phyloP scores from a whole-genome alignment of 2,797 vertebrate genomes.

The Pampus argenteus region DNA sequence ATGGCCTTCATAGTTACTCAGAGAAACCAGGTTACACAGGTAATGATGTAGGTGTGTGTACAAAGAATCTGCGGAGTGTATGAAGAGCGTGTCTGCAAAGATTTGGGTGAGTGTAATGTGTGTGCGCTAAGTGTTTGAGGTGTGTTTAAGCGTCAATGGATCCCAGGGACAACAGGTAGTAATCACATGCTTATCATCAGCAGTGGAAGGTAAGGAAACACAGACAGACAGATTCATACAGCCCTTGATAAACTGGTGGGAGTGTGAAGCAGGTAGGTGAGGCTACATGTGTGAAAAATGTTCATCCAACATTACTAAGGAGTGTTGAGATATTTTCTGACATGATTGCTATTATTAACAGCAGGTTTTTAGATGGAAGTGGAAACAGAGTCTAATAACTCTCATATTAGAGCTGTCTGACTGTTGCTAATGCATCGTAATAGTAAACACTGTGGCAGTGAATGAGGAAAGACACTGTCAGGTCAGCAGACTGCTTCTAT shows the following conservation, averaged over 20 bases:
- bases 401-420: too few relatives aligned
- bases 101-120: slow-evolving; percentile 1
- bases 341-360: too few relatives aligned
- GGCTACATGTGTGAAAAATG: slow-evolving; percentile 2
- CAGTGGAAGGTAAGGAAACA: slow-evolving; percentile 36
- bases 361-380: too few relatives aligned
- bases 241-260: slow-evolving; percentile 14
- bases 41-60: slow-evolving; percentile 11
- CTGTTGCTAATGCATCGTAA: too few relatives aligned
- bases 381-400: too few relatives aligned
- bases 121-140: slow-evolving; percentile 36
- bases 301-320: slow-evolving; percentile 4
- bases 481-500: too few relatives aligned
- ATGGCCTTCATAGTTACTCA: too few relatives aligned
- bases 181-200: slow-evolving; percentile 54
- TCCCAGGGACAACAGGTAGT: slow-evolving; percentile 46
- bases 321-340: too few relatives aligned
- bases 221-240: slow-evolving; percentile 39
- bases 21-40: too few relatives aligned
- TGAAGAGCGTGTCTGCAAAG: slow-evolving; percentile 5
- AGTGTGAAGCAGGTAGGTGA: background rate
- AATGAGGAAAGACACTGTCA: too few relatives aligned
- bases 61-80: background rate
- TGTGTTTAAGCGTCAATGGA: slow-evolving; percentile 49
- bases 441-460: too few relatives aligned